These are phyloP conservation scores for Grapholita molesta DNA, from an alignment of 1,140 invertebrate genomes.

Conservation along the genomic window DNA sequence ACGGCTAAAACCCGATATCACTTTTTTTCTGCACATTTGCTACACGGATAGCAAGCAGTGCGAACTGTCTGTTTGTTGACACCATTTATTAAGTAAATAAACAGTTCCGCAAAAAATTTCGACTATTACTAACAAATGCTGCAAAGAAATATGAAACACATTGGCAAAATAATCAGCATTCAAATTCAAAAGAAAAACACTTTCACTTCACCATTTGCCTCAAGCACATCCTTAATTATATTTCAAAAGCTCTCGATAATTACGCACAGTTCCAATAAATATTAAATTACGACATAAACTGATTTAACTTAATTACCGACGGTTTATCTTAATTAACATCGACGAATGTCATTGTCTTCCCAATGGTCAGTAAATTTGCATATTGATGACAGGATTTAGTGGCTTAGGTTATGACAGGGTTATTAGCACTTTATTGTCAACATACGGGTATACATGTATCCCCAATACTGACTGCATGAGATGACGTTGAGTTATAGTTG, in stretches of 20 bases:
- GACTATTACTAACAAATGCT: too few species aligned
- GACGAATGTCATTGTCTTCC: constrained; percentile 12
- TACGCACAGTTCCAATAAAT: neutral
- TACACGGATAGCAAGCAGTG: too few species aligned
- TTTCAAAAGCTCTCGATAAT: neutral
- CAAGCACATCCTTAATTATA: neutral
- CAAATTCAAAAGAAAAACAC: neutral
- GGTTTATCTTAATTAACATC: constrained; percentile 15
- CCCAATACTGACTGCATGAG: neutral
- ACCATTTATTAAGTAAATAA: too few species aligned
- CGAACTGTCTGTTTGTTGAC: too few species aligned
- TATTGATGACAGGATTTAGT: constrained; percentile 8
- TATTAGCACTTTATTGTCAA: neutral
- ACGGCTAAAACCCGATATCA: too few species aligned
- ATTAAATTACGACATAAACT: neutral
- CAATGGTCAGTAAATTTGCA: constrained; percentile 15
- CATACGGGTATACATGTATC: neutral
- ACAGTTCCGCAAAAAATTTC: too few species aligned
- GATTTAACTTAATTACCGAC: constrained; percentile 1
- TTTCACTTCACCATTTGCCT: neutral
- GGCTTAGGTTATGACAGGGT: neutral
- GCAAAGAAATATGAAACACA: too few species aligned
- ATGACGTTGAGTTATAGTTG: neutral
- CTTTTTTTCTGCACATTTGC: too few species aligned
- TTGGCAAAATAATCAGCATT: too few species aligned